Evolutionary conservation across 2,888 invertebrate genomes (phyloP).

Genomic region (Elysia crispata): DNA sequence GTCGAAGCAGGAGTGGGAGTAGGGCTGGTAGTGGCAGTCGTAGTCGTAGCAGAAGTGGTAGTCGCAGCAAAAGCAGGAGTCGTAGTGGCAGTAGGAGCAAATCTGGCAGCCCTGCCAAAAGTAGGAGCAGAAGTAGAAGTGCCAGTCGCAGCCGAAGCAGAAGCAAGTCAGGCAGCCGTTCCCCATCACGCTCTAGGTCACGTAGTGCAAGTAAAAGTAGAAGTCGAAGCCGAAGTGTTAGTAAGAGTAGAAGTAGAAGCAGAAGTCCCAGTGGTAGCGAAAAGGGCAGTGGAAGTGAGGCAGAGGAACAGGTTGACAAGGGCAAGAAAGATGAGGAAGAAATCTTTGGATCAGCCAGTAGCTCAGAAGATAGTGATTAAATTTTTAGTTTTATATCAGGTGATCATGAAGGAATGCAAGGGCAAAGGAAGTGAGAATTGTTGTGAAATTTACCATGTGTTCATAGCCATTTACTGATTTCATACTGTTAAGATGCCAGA

Average conservation of each 20-base stretch:
- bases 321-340: constrained; percentile 73
- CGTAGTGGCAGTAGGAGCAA: constrained; percentile 46
- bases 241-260: constrained; percentile 56
- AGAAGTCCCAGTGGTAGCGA: constrained; percentile 57
- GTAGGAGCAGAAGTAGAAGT: constrained; percentile 52
- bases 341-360: constrained; percentile 71
- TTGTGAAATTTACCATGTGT: too few relatives aligned
- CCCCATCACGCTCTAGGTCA: constrained; percentile 54
- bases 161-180: constrained; percentile 55
- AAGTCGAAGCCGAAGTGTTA: constrained; percentile 56
- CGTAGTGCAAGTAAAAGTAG: constrained; percentile 54
- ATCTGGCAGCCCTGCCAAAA: constrained; percentile 56
- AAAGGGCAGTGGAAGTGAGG: constrained; percentile 64
- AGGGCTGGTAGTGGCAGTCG: constrained; percentile 34
- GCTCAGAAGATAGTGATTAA: constrained; percentile 61
- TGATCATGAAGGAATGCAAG: too few relatives aligned
- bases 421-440: too few relatives aligned
- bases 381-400: too few relatives aligned
- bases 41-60: constrained; percentile 35
- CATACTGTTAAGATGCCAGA: too few relatives aligned
- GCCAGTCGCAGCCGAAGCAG: constrained; percentile 54
- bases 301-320: constrained; percentile 66
- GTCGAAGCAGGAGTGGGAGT: constrained; percentile 30
- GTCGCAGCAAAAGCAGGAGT: constrained; percentile 39
- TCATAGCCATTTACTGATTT: too few relatives aligned